A percentile compares a stretch with the other conserved stretches of the same genome.
phyloP scores from a whole-genome alignment of 1,140 invertebrate genomes.

The Trichonephila clavipes region DNA sequence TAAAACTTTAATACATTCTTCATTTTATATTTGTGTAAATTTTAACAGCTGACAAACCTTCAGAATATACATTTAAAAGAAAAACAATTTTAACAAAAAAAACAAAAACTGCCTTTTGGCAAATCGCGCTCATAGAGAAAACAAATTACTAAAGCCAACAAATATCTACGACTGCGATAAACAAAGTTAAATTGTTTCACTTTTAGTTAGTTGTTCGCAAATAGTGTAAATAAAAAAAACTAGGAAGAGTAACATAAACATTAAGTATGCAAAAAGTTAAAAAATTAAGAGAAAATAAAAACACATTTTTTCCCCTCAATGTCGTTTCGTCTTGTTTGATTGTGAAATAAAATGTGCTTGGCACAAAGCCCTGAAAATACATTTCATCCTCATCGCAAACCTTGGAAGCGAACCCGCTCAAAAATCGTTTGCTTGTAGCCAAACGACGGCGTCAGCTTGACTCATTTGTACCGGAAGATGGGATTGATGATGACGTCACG shows the following conservation, averaged over 20 bases:
- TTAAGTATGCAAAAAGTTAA: neutral
- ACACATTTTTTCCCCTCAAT: neutral
- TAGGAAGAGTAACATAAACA: neutral
- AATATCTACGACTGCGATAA: too few species aligned
- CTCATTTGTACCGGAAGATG: slow-evolving; percentile 10
- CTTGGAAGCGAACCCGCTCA: neutral
- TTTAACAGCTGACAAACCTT: too few species aligned
- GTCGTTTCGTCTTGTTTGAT: neutral
- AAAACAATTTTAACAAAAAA: too few species aligned
- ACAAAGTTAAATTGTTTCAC: too few species aligned
- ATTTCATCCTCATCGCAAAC: neutral
- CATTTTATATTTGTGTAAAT: too few species aligned
- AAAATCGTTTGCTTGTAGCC: neutral
- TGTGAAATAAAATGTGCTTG: slow-evolving; percentile 21
- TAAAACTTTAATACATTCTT: too few species aligned
- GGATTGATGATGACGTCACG: neutral
- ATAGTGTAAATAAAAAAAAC: too few species aligned
- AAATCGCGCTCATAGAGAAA: too few species aligned
- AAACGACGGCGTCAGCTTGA: neutral
- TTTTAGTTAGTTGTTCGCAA: too few species aligned
- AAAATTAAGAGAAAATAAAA: neutral
- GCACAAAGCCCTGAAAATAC: neutral
- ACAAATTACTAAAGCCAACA: too few species aligned
- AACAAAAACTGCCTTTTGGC: too few species aligned
- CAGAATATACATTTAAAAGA: too few species aligned